A percentile compares a stretch with the other conserved stretches of the same genome.
These are phyloP conservation scores for Pelodiscus sinensis DNA, from an alignment of 2,113 vertebrate species.

Conservation along the genomic window DNA sequence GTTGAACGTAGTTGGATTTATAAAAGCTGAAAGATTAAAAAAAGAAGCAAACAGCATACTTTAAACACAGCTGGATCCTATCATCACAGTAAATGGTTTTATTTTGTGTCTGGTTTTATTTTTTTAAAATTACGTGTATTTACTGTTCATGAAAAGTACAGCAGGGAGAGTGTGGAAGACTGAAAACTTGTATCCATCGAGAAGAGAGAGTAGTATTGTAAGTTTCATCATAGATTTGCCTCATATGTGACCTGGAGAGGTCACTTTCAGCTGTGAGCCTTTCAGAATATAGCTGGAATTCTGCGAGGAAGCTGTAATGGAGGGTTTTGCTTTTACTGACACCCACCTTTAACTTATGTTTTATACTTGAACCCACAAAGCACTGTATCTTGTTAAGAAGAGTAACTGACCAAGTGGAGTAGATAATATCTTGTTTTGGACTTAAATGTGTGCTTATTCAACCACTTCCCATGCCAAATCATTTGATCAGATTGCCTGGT, in stretches of 20 bases:
- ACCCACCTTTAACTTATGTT: neutral
- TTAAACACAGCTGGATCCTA: neutral
- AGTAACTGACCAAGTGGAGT: neutral
- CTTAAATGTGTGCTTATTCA: neutral
- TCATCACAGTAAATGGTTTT: neutral
- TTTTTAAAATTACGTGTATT: conserved; percentile 50
- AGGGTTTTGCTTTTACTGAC: neutral
- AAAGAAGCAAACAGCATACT: conserved; percentile 16
- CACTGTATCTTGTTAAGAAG: neutral
- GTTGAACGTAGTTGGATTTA: conserved; percentile 96
- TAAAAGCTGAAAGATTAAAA: conserved; percentile 89
- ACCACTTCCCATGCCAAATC: rapidly evolving
- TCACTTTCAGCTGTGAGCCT: neutral
- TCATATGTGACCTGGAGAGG: neutral
- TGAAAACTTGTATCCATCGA: neutral
- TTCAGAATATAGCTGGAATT: neutral
- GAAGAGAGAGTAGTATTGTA: neutral
- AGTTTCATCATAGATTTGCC: neutral
- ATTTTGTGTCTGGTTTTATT: neutral
- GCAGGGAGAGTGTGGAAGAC: neutral
- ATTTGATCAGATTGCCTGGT: neutral
- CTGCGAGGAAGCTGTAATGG: neutral
- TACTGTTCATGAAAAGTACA: neutral
- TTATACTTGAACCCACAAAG: neutral
- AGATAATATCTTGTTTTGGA: neutral